Evolutionary conservation across 2,797 vertebrate genomes (phyloP).

Genomic region (Stomatorhinus walkeri): DNA sequence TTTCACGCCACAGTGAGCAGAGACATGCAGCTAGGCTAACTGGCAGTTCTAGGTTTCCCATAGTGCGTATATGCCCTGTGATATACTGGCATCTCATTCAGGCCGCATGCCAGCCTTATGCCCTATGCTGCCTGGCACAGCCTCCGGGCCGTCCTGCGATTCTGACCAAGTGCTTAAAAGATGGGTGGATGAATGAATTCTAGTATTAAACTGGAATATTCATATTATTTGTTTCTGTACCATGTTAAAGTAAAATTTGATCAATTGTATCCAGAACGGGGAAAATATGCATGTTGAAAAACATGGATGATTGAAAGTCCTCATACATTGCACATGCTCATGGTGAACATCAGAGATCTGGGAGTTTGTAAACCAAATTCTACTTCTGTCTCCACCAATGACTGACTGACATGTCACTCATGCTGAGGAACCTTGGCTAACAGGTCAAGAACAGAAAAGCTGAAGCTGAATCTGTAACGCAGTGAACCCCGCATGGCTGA

Average conservation of each 20-base stretch:
- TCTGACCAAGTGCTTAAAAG: neutral
- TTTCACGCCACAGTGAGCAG: neutral
- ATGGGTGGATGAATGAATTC: neutral
- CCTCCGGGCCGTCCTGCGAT: neutral
- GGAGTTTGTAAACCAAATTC: neutral
- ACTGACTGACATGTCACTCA: slow-evolving; percentile 13
- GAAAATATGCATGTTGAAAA: neutral
- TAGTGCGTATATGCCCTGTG: neutral
- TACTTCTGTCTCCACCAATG: neutral
- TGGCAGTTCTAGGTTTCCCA: neutral
- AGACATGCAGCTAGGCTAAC: neutral
- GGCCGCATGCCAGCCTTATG: neutral
- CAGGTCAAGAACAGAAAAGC: slow-evolving; percentile 40
- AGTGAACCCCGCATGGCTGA: neutral
- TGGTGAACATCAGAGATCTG: neutral
- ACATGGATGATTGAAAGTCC: slow-evolving; percentile 14
- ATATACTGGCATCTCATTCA: neutral
- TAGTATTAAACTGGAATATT: neutral
- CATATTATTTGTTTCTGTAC: neutral
- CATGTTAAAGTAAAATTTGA: neutral
- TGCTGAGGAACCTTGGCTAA: neutral
- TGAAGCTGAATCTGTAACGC: neutral
- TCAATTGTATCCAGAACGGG: neutral
- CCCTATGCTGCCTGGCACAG: neutral
- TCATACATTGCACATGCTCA: neutral